Evolutionary conservation across 2,888 invertebrate species (phyloP).

Genomic region (Yponomeuta cagnagella): DNA sequence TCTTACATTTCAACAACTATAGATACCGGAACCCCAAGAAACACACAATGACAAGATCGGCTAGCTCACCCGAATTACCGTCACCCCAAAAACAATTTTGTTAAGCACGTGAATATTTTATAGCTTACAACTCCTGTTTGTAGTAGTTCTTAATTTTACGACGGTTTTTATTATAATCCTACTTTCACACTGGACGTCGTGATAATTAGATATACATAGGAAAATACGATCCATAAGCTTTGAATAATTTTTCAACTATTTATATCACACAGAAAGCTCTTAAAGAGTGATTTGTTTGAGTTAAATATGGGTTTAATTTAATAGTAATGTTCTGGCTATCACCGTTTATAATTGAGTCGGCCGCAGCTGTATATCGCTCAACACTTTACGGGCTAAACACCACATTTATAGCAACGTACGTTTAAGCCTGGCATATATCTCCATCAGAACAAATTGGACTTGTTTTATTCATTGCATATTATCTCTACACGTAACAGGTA

Average conservation of each 20-base stretch:
- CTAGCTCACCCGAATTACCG: neutral
- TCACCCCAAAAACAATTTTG: conserved; percentile 32
- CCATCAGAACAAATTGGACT: neutral
- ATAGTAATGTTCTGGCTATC: conserved; percentile 9
- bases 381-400: neutral
- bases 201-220: conserved; percentile 30
- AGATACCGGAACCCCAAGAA: no score
- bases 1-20: no score
- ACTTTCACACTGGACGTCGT: conserved; percentile 36
- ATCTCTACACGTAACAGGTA: neutral
- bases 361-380: conserved; percentile 1
- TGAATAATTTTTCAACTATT: neutral
- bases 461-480: neutral
- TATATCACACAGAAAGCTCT: neutral
- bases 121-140: conserved; percentile 30
- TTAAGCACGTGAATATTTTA: conserved; percentile 41
- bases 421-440: neutral
- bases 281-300: neutral
- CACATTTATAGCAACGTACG: neutral
- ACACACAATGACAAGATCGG: no score
- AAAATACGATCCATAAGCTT: conserved; percentile 30
- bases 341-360: neutral
- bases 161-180: conserved; percentile 43
- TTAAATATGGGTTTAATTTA: conserved; percentile 8
- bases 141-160: conserved; percentile 40